These are phyloP conservation scores for Hypocryptadius cinnamomeus DNA, from an alignment of 2,113 vertebrate genomes.

Conservation along the genomic window DNA sequence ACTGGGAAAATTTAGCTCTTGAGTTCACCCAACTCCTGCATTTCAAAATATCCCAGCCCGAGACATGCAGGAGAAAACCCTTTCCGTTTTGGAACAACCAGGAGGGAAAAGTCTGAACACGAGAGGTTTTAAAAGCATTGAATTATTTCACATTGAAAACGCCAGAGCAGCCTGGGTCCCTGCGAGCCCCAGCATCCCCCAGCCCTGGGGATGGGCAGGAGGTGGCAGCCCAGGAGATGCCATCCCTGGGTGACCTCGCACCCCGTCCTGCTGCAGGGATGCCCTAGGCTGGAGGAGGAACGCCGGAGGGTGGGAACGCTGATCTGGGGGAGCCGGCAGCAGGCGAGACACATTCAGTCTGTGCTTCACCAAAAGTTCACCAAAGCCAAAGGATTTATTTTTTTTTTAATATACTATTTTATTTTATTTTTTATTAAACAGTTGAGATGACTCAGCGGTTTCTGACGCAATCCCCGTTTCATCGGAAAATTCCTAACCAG, in stretches of 20 bases:
- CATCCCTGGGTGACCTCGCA: neutral
- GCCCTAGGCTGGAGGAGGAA: neutral
- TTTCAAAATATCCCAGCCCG: slow-evolving; percentile 59
- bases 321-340: neutral
- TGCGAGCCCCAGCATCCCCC: neutral
- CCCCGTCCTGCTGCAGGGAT: neutral
- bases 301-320: neutral
- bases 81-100: slow-evolving; percentile 54
- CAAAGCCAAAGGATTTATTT: neutral
- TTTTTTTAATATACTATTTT: neutral
- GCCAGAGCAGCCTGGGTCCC: neutral
- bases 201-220: neutral
- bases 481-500: slow-evolving; percentile 60
- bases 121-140: slow-evolving; percentile 49
- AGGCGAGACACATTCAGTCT: neutral
- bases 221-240: neutral
- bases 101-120: slow-evolving; percentile 57
- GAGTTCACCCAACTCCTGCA: slow-evolving; percentile 51
- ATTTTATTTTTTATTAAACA: neutral
- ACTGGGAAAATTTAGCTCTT: slow-evolving; percentile 55
- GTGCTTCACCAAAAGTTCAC: slow-evolving; percentile 24
- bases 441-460: slow-evolving; percentile 60
- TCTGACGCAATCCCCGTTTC: slow-evolving; percentile 59
- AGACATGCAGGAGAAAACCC: slow-evolving; percentile 56
- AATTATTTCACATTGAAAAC: slow-evolving; percentile 16